Base-by-base conservation (phyloP, 2,113 vertebrate species). In the Diadophis punctatus region DNA sequence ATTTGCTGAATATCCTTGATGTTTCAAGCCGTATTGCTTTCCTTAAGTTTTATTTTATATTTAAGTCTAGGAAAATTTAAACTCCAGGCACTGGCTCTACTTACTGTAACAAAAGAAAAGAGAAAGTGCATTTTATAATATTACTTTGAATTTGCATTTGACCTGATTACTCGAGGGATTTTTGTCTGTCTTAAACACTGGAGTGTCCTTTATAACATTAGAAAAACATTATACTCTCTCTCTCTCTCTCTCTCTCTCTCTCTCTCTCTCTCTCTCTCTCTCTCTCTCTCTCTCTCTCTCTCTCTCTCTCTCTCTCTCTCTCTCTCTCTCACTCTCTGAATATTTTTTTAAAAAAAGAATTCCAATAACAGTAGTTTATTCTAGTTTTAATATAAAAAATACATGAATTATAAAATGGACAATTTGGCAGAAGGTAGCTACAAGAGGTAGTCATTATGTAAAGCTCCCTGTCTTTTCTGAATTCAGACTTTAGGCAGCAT, bases 401-500 rank as follows among this genome's bases (percentile, higher is more conserved):
- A 85, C 34, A 53, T 68, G 39, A 23, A 23, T 48, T 85, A 49
- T 25, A 49, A 88, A 92, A 89, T 39, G 56, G 86, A 80, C 49
- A 88, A 55, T 27, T 88, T 88, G 53, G 46, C 16, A 88, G 51
- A 92, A 43, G 16, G 30, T 52, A 49, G 85, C 91, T 80, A 80
- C 56, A 27, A 89, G 63, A 88, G 53, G 53, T 52, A 63, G 53
- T 86, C 88, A 90, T 92, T 92, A 92, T 49, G 55, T 90, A 90
- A 60, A 90, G 92, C 53, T 90, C 43, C 92, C 25, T 34, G 74
- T 86, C n/a, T 30, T 63, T 90, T 90, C 74, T 90, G 74, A 92
- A 92, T 60, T 92, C 88, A 90, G 53, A 90, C 74, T 90, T 92
- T 52, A 86, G 92, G 53, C 53, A 80, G 68, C 46, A 52, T 86